Conservation (phyloP, 2,797 vertebrate genomes). For the Scomberomorus guttatus region DNA sequence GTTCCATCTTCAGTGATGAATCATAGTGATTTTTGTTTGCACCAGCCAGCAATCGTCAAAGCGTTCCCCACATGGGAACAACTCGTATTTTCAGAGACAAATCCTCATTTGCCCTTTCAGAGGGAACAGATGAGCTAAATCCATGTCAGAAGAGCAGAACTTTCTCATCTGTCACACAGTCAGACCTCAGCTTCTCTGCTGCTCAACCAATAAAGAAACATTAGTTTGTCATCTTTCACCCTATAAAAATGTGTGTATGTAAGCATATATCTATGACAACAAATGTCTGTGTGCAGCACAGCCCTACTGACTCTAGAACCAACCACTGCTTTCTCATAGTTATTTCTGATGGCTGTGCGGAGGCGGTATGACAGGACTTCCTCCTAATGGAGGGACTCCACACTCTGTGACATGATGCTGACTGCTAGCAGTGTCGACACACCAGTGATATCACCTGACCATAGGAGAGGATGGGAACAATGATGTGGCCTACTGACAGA, state of each 20-base stretch:
- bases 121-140: constrained; percentile 32
- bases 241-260: background rate
- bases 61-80: constrained; percentile 28
- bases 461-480: constrained; percentile 24
- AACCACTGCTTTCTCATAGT: constrained; percentile 31
- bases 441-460: constrained; percentile 38
- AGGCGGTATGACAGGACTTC: constrained; percentile 55
- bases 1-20: constrained; percentile 32
- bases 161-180: constrained; percentile 9
- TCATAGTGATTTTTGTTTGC: constrained; percentile 35
- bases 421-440: constrained; percentile 28
- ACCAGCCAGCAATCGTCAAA: constrained; percentile 31
- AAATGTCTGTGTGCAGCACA: background rate
- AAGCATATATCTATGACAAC: background rate
- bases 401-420: constrained; percentile 50
- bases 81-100: constrained; percentile 48
- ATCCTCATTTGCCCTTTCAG: constrained; percentile 34
- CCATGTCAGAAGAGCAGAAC: constrained; percentile 19
- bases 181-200: background rate
- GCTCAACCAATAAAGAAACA: background rate
- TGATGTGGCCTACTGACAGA: constrained; percentile 31
- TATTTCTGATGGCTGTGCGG: constrained; percentile 38
- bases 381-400: constrained; percentile 53
- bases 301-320: background rate
- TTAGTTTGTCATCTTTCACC: background rate